Percentiles rank a stretch among this genome's conserved stretches.
phyloP scores from a whole-genome alignment of 2,888 invertebrate species.

The Nomada goodeniana region DNA sequence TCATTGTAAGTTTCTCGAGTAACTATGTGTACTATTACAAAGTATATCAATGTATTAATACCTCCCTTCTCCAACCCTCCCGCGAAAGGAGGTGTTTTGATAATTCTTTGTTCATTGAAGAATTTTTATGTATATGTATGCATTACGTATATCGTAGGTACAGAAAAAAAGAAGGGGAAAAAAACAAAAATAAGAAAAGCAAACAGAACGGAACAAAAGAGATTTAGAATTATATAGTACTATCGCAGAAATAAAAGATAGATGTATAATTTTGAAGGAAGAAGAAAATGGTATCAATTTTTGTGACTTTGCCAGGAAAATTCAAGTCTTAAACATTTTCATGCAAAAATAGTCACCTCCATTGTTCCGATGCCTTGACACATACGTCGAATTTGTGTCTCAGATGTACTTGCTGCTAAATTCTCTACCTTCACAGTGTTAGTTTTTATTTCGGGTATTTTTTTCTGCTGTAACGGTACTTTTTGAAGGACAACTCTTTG shows the following conservation, averaged over 20 bases:
- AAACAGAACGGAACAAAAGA: too few species aligned
- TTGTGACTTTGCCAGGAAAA: neutral
- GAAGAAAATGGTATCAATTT: neutral
- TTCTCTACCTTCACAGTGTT: slow-evolving; percentile 85
- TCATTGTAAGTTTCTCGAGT: too few species aligned
- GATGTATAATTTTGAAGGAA: neutral
- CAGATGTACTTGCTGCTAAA: slow-evolving; percentile 85
- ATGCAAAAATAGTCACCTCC: slow-evolving; percentile 84
- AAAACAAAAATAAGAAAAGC: neutral
- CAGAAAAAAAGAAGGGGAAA: too few species aligned
- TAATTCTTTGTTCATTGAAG: too few species aligned
- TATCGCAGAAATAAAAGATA: neutral
- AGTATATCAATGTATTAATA: too few species aligned
- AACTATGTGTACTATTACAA: too few species aligned
- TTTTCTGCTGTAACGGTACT: slow-evolving; percentile 57
- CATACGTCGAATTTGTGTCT: slow-evolving; percentile 84
- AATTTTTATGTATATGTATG: neutral
- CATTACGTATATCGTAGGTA: too few species aligned
- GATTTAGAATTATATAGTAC: neutral
- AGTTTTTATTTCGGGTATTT: slow-evolving; percentile 77
- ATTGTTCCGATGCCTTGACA: slow-evolving; percentile 85
- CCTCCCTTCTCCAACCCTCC: too few species aligned
- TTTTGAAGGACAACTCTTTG: slow-evolving; percentile 77
- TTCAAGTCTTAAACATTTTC: slow-evolving; percentile 46
- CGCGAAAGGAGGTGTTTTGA: too few species aligned